Percentiles rank a stretch among this genome's conserved stretches.
Conservation (phyloP, 1,140 invertebrate species). For the Rhynchophorus ferrugineus region DNA sequence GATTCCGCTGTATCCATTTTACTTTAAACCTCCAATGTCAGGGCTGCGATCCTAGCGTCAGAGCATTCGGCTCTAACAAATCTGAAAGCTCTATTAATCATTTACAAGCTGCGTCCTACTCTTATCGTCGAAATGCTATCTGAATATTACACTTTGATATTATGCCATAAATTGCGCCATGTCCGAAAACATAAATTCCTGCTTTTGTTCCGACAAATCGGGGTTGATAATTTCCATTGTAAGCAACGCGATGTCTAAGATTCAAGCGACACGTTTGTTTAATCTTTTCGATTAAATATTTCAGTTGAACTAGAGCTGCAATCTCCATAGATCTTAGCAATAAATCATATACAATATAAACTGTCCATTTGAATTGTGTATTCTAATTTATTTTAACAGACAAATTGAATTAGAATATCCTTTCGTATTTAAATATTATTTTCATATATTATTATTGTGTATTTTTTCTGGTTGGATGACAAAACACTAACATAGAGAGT, state of each 20-base stretch:
- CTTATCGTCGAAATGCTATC: slow-evolving; percentile 24
- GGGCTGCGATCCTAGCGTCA: slow-evolving; percentile 14
- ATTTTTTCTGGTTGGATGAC: no score
- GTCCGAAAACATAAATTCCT: slow-evolving; percentile 19
- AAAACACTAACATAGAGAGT: no score
- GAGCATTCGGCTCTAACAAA: slow-evolving; percentile 18
- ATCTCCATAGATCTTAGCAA: no score
- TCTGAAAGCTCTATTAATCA: slow-evolving; percentile 24
- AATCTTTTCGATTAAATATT: no score
- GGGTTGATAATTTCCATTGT: slow-evolving; percentile 9
- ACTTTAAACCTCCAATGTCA: slow-evolving; percentile 10
- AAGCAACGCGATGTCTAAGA: slow-evolving; percentile 4
- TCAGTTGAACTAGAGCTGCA: no score
- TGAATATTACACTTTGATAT: slow-evolving; percentile 26
- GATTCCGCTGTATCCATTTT: no score
- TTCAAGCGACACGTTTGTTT: slow-evolving; percentile 8
- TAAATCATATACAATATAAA: no score
- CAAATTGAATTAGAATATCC: no score
- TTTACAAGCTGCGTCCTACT: slow-evolving; percentile 22
- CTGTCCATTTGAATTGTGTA: no score
- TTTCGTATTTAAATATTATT: no score
- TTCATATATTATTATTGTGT: no score
- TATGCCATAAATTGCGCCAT: slow-evolving; percentile 21
- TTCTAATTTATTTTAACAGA: no score
- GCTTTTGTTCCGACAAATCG: slow-evolving; percentile 12